Percentiles rank a stretch among this genome's conserved stretches.
Evolutionary conservation across 2,888 invertebrate genomes (phyloP).

Genomic region (Lampropteryx suffumata): DNA sequence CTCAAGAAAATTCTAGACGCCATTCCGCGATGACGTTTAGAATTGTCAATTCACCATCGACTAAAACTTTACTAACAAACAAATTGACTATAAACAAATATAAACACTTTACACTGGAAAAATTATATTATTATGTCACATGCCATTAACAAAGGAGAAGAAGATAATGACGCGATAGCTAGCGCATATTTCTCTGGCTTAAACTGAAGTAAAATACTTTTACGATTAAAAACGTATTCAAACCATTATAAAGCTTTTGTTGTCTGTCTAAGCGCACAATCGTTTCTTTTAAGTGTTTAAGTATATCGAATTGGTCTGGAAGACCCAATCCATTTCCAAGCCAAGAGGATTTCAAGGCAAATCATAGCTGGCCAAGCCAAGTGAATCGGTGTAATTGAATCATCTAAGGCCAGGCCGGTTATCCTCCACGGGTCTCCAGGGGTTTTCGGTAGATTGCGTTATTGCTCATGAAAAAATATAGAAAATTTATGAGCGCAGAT

Average conservation of each 20-base stretch:
- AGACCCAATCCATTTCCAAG: slow-evolving; percentile 31
- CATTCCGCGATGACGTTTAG: too few species aligned
- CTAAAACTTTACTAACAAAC: too few species aligned
- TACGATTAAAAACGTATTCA: too few species aligned
- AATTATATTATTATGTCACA: too few species aligned
- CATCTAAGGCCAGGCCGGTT: slow-evolving; percentile 34
- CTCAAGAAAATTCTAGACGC: too few species aligned
- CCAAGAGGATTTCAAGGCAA: slow-evolving; percentile 30
- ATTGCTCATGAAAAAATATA: slow-evolving; percentile 36
- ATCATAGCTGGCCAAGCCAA: slow-evolving; percentile 32
- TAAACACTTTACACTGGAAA: too few species aligned
- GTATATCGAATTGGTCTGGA: slow-evolving; percentile 17
- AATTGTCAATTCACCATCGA: too few species aligned
- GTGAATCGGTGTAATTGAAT: slow-evolving; percentile 39
- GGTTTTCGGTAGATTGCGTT: slow-evolving; percentile 32
- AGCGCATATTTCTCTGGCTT: too few species aligned
- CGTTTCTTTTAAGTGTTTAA: slow-evolving; percentile 17
- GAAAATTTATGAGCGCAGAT: slow-evolving; percentile 28
- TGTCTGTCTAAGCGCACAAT: slow-evolving; percentile 8
- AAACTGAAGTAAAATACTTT: too few species aligned
- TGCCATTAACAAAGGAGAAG: too few species aligned
- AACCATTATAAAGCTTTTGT: not conserved
- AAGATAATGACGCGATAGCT: too few species aligned
- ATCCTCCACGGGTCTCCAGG: slow-evolving; percentile 25
- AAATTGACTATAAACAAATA: too few species aligned